phyloP scores from a whole-genome alignment of 2,888 invertebrate species.

The Drosophila greeni region DNA sequence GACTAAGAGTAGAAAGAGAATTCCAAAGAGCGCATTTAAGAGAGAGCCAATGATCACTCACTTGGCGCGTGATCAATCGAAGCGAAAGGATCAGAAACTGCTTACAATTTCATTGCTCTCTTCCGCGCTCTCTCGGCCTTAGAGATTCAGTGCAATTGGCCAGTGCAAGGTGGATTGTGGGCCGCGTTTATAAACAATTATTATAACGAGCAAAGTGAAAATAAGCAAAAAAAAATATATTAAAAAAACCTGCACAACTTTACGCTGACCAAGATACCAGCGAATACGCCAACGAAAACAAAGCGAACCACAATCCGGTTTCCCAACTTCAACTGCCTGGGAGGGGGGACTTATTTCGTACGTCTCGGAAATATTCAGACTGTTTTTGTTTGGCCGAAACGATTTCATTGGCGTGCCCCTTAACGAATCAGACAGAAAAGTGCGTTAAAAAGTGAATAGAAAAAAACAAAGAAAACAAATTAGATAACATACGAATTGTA shows the following conservation, averaged over 20 bases:
- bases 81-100: constrained; percentile 14
- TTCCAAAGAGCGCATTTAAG: neutral
- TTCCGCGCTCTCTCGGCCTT: constrained; percentile 18
- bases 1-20: constrained; percentile 1
- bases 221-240: constrained; percentile 29
- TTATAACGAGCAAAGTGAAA: constrained; percentile 39
- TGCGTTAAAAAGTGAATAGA: neutral
- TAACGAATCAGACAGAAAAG: constrained; percentile 8
- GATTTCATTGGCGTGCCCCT: constrained; percentile 26
- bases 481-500: constrained; percentile 3
- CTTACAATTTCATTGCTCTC: constrained; percentile 21
- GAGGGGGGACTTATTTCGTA: neutral
- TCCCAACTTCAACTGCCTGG: constrained; percentile 23
- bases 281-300: constrained; percentile 27
- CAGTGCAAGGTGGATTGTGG: constrained; percentile 27
- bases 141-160: constrained; percentile 11
- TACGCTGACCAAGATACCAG: constrained; percentile 13
- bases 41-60: constrained; percentile 25
- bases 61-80: constrained; percentile 28
- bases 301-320: constrained; percentile 52
- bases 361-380: constrained; percentile 1
- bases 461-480: constrained; percentile 6
- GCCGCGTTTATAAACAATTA: constrained; percentile 44
- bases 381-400: constrained; percentile 8
- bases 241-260: constrained; percentile 14